phyloP scores from a whole-genome alignment of 1,140 invertebrate genomes.

The Cherax quadricarinatus region DNA sequence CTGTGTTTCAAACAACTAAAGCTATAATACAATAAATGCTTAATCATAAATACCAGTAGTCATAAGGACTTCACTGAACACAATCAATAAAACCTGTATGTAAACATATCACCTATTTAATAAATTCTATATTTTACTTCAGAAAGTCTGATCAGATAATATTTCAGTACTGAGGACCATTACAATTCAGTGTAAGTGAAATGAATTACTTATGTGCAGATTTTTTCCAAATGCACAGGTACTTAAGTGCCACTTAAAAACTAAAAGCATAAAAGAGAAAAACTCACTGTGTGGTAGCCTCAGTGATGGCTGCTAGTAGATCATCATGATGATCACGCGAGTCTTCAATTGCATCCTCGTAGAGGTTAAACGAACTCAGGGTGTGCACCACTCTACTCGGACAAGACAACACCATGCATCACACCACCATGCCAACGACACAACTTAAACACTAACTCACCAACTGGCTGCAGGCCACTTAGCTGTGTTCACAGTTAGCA shows the following conservation, averaged over 20 bases:
- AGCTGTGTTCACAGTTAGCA: constrained; percentile 17
- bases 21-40: too few relatives aligned
- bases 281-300: constrained; percentile 80
- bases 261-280: neutral
- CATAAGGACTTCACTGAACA: too few relatives aligned
- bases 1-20: too few relatives aligned
- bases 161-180: too few relatives aligned
- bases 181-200: too few relatives aligned
- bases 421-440: constrained; percentile 37
- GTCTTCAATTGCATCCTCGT: constrained; percentile 79
- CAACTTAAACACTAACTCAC: constrained; percentile 27
- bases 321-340: constrained; percentile 78
- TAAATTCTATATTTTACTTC: too few relatives aligned
- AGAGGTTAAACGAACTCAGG: constrained; percentile 80
- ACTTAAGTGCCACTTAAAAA: neutral
- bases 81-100: too few relatives aligned
- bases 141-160: too few relatives aligned
- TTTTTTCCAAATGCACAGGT: too few relatives aligned
- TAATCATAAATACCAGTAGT: too few relatives aligned
- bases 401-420: constrained; percentile 66
- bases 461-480: constrained; percentile 5
- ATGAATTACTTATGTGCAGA: too few relatives aligned
- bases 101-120: too few relatives aligned
- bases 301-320: constrained; percentile 79
- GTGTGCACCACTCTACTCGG: constrained; percentile 78